phyloP scores from a whole-genome alignment of 2,113 vertebrate species.

The Hypocryptadius cinnamomeus region DNA sequence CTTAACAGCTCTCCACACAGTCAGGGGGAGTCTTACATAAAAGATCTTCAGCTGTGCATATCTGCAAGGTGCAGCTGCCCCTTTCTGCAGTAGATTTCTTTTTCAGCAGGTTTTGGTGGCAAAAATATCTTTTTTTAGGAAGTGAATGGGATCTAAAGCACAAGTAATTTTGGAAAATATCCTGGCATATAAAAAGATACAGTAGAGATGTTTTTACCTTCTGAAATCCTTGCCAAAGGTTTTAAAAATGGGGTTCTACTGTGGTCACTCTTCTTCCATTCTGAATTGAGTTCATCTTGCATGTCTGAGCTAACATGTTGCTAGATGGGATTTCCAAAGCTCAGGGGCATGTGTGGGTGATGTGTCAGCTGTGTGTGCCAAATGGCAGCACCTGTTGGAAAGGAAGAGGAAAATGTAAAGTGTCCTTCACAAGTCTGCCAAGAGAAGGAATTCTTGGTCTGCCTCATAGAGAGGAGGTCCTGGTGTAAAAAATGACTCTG shows the following conservation, averaged over 20 bases:
- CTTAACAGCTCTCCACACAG: slow-evolving; percentile 40
- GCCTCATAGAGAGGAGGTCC: background rate
- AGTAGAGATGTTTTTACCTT: background rate
- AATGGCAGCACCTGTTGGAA: background rate
- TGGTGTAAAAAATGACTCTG: background rate
- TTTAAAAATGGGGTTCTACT: background rate
- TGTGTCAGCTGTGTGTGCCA: background rate
- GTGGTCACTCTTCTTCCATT: background rate
- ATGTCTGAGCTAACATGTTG: background rate
- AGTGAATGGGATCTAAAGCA: background rate
- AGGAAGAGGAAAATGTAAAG: background rate
- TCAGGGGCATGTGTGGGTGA: background rate
- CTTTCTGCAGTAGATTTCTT: background rate
- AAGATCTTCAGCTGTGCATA: slow-evolving; percentile 18
- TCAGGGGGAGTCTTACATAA: slow-evolving; percentile 37
- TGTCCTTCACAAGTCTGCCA: background rate
- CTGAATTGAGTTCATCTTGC: background rate
- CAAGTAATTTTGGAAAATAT: background rate
- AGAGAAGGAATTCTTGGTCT: background rate
- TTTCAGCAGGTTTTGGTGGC: background rate
- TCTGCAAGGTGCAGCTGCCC: slow-evolving; percentile 20
- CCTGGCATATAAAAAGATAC: background rate
- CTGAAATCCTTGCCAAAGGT: background rate
- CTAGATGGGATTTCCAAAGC: background rate
- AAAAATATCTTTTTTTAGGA: background rate